phyloP scores from a whole-genome alignment of 1,140 invertebrate genomes.

The Zaprionus nigranus region DNA sequence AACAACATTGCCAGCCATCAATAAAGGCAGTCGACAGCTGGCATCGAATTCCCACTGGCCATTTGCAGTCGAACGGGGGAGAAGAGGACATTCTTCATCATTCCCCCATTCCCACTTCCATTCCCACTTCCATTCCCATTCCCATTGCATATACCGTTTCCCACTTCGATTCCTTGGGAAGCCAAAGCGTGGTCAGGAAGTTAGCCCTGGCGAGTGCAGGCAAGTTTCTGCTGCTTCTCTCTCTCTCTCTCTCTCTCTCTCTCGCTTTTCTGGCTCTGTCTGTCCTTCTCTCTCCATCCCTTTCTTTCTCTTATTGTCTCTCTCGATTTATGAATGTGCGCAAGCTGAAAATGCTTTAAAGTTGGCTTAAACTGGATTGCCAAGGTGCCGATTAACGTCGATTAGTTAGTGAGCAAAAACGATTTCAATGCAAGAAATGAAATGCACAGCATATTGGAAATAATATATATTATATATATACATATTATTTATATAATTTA shows the following conservation, averaged over 20 bases:
- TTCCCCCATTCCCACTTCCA: neutral
- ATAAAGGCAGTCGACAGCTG: constrained; percentile 63
- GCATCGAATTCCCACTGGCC: constrained; percentile 26
- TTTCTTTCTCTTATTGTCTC: neutral
- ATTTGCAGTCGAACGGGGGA: neutral
- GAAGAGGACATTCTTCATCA: too few species aligned
- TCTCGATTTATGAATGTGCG: constrained; percentile 55
- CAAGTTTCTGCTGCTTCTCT: neutral
- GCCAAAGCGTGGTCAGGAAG: constrained; percentile 24
- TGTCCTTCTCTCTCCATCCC: neutral
- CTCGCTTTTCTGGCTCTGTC: neutral
- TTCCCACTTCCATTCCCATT: neutral
- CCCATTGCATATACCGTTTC: neutral
- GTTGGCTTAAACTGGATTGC: constrained; percentile 39
- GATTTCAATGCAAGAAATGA: neutral
- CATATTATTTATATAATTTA: too few species aligned
- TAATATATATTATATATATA: neutral
- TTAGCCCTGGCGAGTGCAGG: constrained; percentile 13
- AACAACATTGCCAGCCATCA: constrained; percentile 76
- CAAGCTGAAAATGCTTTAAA: constrained; percentile 48
- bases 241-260: too few species aligned
- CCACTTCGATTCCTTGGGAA: neutral
- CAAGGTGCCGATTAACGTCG: neutral
- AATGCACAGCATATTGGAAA: neutral
- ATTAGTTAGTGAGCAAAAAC: neutral